Base-by-base conservation (phyloP, 1,140 invertebrate genomes). In the Zaprionus ornatus region DNA sequence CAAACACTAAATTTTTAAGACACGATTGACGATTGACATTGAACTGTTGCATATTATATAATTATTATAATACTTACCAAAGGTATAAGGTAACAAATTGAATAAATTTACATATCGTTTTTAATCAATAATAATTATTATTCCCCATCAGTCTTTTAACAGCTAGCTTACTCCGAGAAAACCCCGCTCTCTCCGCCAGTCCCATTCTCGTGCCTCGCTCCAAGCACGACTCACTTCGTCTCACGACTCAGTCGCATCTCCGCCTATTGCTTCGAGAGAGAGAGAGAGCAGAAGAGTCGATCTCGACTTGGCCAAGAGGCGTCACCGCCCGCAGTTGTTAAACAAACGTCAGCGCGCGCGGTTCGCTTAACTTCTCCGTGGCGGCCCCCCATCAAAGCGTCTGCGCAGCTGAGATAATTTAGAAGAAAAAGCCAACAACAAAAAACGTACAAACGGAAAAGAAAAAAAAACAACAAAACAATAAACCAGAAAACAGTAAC, bases 341-440 rank as follows among this genome's bases (percentile, higher is more conserved):
- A 88, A 81, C 85, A 80, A 88, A 75, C 84, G 84, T 80, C 78
- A 81, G 68, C 68, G 85, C 57, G 80, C 69, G 71, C 68, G 81
- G 85, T 81, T 73, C 56, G 21, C 52, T 64, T 32, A 50, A 55
- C 35, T 56, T 19, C 25, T 45, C 54, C 35, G 42, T 52, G 48
- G 35, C 17, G 66, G 21, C 40, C 17, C 19, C 29, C n/a, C 40
- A 17, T 50, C 52, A 68, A 68, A 69, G 59, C 73, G 65, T 40
- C 17, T 62, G 67, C 52, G 54, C 40, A 70, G 67, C 67, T 75
- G 54, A 64, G 32, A 59, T 40, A 57, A 56, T 54, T 32, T 42
- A 29, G 27, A 48, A 21, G 25, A 55, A 45, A 67, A 67, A 42
- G 42, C 37, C 42, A 23, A 67, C 23, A 21, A 29, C 4, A 21